Percentiles rank a stretch among this genome's conserved stretches.
Conservation (phyloP, 2,797 vertebrate genomes). For the Darevskia nairensis region DNA sequence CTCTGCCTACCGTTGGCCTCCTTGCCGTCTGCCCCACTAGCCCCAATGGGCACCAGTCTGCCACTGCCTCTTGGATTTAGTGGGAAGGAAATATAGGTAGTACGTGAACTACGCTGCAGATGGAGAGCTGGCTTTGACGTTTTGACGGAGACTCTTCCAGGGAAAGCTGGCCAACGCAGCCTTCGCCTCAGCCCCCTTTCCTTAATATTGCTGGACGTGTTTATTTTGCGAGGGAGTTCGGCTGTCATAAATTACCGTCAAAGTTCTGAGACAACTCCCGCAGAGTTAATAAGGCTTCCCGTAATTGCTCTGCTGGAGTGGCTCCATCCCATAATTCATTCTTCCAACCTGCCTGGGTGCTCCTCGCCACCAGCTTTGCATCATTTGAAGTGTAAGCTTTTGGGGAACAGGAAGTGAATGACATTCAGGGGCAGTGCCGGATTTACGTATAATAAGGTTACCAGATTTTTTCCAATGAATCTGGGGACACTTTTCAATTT, state of each 20-base stretch:
- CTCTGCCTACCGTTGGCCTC: no score
- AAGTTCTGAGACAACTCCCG: conserved; percentile 1
- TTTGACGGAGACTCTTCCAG: neutral
- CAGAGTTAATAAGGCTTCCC: conserved; percentile 25
- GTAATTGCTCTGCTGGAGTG: conserved; percentile 27
- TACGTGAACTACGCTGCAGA: neutral
- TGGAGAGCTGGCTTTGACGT: neutral
- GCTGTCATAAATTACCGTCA: neutral
- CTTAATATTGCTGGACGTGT: neutral
- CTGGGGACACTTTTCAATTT: no score
- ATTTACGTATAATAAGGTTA: no score
- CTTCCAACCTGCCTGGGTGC: neutral
- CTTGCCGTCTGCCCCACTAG: no score
- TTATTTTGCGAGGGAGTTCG: neutral
- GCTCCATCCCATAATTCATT: neutral
- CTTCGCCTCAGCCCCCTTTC: neutral
- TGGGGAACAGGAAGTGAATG: neutral
- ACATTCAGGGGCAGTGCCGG: neutral
- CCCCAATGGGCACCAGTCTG: no score
- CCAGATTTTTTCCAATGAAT: no score
- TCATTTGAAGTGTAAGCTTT: neutral
- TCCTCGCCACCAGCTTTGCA: no score
- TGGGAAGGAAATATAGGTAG: neutral
- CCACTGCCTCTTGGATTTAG: neutral
- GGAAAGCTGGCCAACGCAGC: neutral